These are phyloP conservation scores for Scaptomyza reducta DNA, from an alignment of 2,888 invertebrate genomes.

Conservation along the genomic window DNA sequence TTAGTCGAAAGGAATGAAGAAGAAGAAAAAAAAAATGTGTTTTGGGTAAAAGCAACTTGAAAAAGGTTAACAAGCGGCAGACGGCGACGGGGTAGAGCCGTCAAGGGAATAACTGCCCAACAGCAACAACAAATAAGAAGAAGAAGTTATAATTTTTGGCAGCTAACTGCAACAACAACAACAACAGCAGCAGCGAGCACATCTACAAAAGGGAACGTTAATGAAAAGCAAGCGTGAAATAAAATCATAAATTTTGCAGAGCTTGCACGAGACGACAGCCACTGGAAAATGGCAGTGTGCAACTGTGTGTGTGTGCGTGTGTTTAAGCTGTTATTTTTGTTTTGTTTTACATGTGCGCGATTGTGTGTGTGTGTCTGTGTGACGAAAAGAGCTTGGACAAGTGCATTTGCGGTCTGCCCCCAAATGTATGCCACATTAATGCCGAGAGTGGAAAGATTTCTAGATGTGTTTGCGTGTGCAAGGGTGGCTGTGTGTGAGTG, in stretches of 20 bases:
- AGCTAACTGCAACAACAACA: slow-evolving; percentile 30
- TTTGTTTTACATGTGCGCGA: slow-evolving; percentile 47
- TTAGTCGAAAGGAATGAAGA: slow-evolving; percentile 58
- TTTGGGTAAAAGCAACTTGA: slow-evolving; percentile 55
- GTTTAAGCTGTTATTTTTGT: slow-evolving; percentile 50
- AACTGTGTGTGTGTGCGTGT: slow-evolving; percentile 16
- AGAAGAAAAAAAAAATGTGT: slow-evolving; percentile 23
- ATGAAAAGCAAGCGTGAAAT: slow-evolving; percentile 80
- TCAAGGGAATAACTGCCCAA: slow-evolving; percentile 51
- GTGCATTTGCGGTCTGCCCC: slow-evolving; percentile 72
- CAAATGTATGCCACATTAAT: slow-evolving; percentile 73
- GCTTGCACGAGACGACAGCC: slow-evolving; percentile 46
- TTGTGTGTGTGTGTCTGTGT: slow-evolving; percentile 27
- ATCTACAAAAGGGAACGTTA: slow-evolving; percentile 62
- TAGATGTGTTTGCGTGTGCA: slow-evolving; percentile 21
- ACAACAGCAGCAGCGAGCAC: slow-evolving; percentile 21
- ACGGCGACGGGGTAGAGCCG: slow-evolving; percentile 41
- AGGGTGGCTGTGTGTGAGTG: slow-evolving; percentile 16
- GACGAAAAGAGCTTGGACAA: slow-evolving; percentile 49
- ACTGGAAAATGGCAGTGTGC: slow-evolving; percentile 35
- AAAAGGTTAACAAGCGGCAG: slow-evolving; percentile 76
- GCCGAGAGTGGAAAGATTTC: slow-evolving; percentile 50
- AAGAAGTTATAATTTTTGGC: slow-evolving; percentile 51
- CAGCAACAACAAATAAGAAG: slow-evolving; percentile 27
- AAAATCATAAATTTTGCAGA: slow-evolving; percentile 77